Evolutionary conservation across 2,888 invertebrate species (phyloP), one percentile per base, ranked within the genome.

Genomic region (Synanthedon myopaeformis): DNA sequence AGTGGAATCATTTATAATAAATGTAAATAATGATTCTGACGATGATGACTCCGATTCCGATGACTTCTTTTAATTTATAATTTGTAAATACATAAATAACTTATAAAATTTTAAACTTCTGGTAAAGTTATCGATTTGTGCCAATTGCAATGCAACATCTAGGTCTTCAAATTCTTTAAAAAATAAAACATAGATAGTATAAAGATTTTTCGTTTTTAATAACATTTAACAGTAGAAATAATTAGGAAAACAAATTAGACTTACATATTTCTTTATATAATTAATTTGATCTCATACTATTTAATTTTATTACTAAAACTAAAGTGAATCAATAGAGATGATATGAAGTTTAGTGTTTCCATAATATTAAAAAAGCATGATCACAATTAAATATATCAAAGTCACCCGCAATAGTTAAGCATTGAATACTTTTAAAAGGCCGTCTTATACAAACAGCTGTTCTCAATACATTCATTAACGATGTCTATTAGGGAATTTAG

Each of bases 181-280:
- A 55, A 57, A 55, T 49, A 42, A 52, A 53, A 51, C 19, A 54
- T n/a, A 28, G n/a, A 54, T 14, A 41, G 4, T 58, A 28, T 54
- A 53, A 65, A 61, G 61, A 61, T 61, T 57, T 59, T 54, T 55
- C 56, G 57, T 64, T 68, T 66, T 67, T 66, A 61, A 62, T 63
- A 66, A 69, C 66, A 68, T 66, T 23, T 65, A 68, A 69, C 67
- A 66, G 61, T 61, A 63, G 66, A 67, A 69, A 69, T 65, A 64
- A 67, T 62, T 64, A 61, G 58, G 59, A 66, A 67, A 67, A 60
- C 61, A 62, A 64, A 63, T 65, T 62, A 60, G 61, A 59, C 56
- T 58, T 59, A 59, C 62, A 13, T 45, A 14, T 45, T 45, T n/a
- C 45, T 65, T 59, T 65, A 58, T 64, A 58, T 63, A 59, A 64